Percentiles rank a stretch among this genome's conserved stretches.
Evolutionary conservation across 2,113 vertebrate genomes (phyloP).

Genomic region (Pangasianodon hypophthalmus): DNA sequence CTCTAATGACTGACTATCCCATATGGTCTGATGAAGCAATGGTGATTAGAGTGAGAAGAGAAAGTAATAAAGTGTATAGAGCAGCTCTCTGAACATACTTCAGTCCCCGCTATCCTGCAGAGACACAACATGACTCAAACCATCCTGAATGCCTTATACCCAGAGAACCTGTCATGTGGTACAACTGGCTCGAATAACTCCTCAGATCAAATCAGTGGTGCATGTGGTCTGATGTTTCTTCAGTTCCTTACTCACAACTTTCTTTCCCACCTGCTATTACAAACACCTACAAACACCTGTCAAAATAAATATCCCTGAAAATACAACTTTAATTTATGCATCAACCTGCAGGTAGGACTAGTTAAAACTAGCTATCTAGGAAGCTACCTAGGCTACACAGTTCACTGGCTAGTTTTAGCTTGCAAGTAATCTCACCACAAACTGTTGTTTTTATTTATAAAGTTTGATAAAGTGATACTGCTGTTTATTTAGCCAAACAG

Average conservation of each 20-base stretch:
- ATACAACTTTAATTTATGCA: not conserved
- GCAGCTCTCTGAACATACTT: not conserved
- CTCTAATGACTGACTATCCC: not conserved
- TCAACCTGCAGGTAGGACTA: not conserved
- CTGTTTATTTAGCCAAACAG: not conserved
- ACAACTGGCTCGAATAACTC: not conserved
- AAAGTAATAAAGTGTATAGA: not conserved
- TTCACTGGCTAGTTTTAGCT: not conserved
- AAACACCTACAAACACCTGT: not conserved
- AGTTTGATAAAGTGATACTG: not conserved
- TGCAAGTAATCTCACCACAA: not conserved
- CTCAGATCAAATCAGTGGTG: not conserved
- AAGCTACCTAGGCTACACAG: not conserved
- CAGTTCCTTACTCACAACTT: not conserved
- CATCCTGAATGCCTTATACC: not conserved
- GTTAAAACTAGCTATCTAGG: not conserved
- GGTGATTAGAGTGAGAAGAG: not conserved
- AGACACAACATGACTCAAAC: not conserved
- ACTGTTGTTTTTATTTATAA: not conserved
- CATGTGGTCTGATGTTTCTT: not conserved
- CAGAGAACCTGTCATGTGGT: not conserved
- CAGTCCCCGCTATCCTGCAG: not conserved
- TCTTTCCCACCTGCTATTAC: not conserved
- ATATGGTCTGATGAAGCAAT: not conserved
- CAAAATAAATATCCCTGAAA: not conserved